Conservation (phyloP, 2,888 invertebrate genomes). For the Zaprionus lineosus region DNA sequence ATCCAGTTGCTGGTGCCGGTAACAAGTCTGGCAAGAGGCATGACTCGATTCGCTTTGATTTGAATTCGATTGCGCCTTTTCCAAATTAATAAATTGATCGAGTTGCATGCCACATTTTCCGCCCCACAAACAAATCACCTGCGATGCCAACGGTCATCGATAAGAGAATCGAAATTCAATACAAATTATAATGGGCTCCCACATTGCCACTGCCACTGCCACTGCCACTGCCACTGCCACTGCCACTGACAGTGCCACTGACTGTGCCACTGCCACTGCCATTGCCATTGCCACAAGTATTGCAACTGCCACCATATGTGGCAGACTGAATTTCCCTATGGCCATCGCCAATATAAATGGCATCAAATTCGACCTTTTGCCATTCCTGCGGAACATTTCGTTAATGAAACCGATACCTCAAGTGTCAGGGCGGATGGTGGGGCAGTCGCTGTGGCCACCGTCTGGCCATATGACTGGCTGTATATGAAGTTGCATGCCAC, state of each 20-base stretch:
- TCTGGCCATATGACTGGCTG: conserved; percentile 35
- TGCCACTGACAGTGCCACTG: conserved; percentile 1
- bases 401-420: conserved; percentile 77
- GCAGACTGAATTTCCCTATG: conserved; percentile 44
- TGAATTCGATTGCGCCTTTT: conserved; percentile 72
- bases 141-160: conserved; percentile 45
- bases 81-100: conserved; percentile 76
- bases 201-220: conserved; percentile 18
- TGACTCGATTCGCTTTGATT: conserved; percentile 52
- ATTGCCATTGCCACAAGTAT: conserved; percentile 1
- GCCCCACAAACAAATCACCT: conserved; percentile 60
- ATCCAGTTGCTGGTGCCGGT: conserved; percentile 1
- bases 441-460: conserved; percentile 33
- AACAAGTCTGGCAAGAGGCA: not conserved
- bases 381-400: conserved; percentile 75
- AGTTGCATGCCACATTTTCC: conserved; percentile 30
- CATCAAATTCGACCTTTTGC: conserved; percentile 76
- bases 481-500: conserved; percentile 2
- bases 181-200: conserved; percentile 64
- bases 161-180: conserved; percentile 64
- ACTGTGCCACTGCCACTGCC: conserved; percentile 14
- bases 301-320: conserved; percentile 5
- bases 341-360: conserved; percentile 67
- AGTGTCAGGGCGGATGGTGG: conserved; percentile 62
- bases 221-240: conserved; percentile 20